phyloP scores from a whole-genome alignment of 1,140 invertebrate species.

The Solenopsis invicta region DNA sequence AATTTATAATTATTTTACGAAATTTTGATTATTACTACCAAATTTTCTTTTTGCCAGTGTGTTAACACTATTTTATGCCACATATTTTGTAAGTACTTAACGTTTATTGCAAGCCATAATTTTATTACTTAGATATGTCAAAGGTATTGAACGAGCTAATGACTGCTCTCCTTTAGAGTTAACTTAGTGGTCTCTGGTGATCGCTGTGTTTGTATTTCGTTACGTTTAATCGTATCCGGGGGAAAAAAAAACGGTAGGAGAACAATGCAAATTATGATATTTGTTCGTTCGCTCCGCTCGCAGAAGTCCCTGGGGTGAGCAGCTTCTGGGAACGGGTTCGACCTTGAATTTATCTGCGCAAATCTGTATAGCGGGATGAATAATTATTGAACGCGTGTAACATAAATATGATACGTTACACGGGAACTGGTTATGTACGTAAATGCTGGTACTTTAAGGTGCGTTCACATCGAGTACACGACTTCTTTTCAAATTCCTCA shows the following conservation, averaged over 20 bases:
- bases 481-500: background rate
- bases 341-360: constrained; percentile 75
- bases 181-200: constrained; percentile 78
- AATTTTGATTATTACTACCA: too few relatives aligned
- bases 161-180: constrained; percentile 11
- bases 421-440: constrained; percentile 65
- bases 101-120: background rate
- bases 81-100: background rate
- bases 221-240: constrained; percentile 85
- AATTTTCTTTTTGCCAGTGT: background rate
- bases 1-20: too few relatives aligned
- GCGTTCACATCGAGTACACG: constrained; percentile 54
- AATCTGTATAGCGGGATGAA: constrained; percentile 72
- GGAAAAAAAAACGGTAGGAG: constrained; percentile 80
- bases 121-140: background rate
- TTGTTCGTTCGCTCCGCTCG: constrained; percentile 83
- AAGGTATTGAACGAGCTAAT: constrained; percentile 16
- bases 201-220: constrained; percentile 86
- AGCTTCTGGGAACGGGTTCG: constrained; percentile 67
- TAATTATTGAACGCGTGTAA: constrained; percentile 75
- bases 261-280: constrained; percentile 87
- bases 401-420: constrained; percentile 73
- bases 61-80: background rate
- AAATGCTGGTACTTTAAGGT: constrained; percentile 64
- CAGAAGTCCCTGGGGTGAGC: constrained; percentile 62